phyloP scores from a whole-genome alignment of 2,113 vertebrate species.

The Oncorhynchus gorbuscha region DNA sequence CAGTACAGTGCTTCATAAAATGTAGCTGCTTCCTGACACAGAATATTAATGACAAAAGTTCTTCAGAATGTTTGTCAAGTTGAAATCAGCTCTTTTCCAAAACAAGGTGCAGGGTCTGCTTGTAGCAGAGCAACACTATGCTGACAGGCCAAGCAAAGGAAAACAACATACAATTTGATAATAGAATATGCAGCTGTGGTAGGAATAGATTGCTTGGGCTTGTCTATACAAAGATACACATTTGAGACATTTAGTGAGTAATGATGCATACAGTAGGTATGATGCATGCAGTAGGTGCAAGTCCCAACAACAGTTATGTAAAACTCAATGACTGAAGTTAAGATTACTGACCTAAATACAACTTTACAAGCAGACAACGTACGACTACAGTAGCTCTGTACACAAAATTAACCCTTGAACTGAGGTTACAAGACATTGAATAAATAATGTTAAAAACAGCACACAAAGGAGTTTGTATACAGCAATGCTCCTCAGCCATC shows the following conservation, averaged over 20 bases:
- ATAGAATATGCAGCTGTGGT: neutral
- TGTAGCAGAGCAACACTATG: neutral
- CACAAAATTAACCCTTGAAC: conserved; percentile 6
- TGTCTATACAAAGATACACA: conserved; percentile 9
- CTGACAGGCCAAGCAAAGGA: neutral
- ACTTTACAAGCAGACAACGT: conserved; percentile 44
- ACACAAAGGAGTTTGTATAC: conserved; percentile 51
- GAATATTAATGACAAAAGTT: neutral
- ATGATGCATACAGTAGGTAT: conserved; percentile 34
- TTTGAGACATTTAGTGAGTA: conserved; percentile 3
- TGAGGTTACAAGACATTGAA: conserved; percentile 1
- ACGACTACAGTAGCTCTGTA: conserved; percentile 10
- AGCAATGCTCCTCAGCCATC: conserved; percentile 49
- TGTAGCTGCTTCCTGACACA: neutral
- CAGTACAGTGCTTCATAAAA: too few relatives aligned
- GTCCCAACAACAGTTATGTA: neutral
- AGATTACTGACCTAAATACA: conserved; percentile 5
- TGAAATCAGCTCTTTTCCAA: neutral
- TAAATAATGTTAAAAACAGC: conserved; percentile 44
- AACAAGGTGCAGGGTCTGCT: neutral
- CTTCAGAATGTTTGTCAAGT: neutral
- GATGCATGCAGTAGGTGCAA: neutral
- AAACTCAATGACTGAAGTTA: neutral
- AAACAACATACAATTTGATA: neutral
- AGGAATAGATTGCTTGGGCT: neutral